These are phyloP conservation scores for Datnioides undecimradiatus DNA, from an alignment of 2,113 vertebrate genomes.

Conservation along the genomic window DNA sequence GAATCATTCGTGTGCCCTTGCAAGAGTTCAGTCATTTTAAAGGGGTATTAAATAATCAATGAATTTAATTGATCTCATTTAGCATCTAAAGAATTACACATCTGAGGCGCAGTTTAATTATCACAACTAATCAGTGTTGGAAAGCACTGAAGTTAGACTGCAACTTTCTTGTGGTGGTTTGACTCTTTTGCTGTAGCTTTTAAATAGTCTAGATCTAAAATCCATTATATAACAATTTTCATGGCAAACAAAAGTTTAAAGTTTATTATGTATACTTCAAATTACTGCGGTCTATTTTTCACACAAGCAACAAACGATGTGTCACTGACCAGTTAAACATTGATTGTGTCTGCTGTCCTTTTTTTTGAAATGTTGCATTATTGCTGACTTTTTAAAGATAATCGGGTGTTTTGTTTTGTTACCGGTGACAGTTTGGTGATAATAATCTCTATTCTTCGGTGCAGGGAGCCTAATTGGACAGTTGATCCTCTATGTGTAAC, in stretches of 20 bases:
- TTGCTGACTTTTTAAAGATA: not conserved
- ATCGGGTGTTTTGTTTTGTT: not conserved
- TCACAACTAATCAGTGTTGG: conserved; percentile 18
- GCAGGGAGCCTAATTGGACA: conserved; percentile 17
- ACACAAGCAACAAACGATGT: not conserved
- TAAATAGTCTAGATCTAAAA: not conserved
- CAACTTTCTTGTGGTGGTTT: not conserved
- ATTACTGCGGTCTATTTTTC: not conserved
- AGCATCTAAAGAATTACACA: conserved; percentile 37
- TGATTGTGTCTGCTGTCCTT: not conserved
- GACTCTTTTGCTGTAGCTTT: not conserved
- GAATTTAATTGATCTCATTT: conserved; percentile 42
- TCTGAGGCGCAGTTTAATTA: conserved; percentile 32
- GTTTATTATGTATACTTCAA: not conserved
- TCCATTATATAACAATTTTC: conserved; percentile 14
- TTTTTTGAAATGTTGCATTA: not conserved
- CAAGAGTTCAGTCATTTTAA: conserved; percentile 49
- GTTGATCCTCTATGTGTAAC: not conserved
- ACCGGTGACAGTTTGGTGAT: not conserved
- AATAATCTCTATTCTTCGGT: not conserved
- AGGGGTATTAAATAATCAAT: conserved; percentile 57
- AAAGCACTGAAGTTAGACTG: not conserved
- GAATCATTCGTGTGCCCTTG: conserved; percentile 48
- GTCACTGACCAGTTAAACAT: not conserved
- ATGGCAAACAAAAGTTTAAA: conserved; percentile 30